Evolutionary conservation across 2,113 vertebrate species (phyloP), one percentile per base, ranked within the genome.

Genomic region (Zingel zingel): DNA sequence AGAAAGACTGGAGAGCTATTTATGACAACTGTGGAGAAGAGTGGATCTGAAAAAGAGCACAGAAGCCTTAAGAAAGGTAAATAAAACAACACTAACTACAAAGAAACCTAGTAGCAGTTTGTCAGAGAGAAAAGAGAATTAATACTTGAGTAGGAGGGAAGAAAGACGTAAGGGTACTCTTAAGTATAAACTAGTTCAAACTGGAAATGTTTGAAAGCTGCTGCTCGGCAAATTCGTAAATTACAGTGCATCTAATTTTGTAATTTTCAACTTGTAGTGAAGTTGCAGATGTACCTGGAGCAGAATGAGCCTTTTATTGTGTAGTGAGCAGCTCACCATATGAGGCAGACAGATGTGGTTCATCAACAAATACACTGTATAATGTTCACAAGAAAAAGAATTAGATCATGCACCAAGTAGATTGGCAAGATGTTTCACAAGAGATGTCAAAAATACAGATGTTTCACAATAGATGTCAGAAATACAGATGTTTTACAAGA

Each of bases 281-380:
- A 69, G 43, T 48, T 78, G 30, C 66, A 65, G 57, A 68, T 77
- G 62, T 68, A 77, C 43, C 67, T 72, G 25, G 14, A 76, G 53
- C 62, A 77, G 67, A 86, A 72, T 45, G 58, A 71, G 53, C 47
- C 19, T 36, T 74, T 83, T 62, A 69, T 67, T 58, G 43, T 77
- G 71, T 9, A 23, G 54, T 12, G 10, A 84, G 51, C 88, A 87
- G 85, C 65, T 85, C 70, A 63, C 27, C 7, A 6, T 47, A 59
- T 63, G 72, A 80, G 23, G 59, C 56, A 39, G 54, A 79, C 82
- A 88, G 81, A 90, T 88, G 86, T 77, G 57, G 36, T 74, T 82
- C 47, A 48, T 79, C 47, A 81, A 74, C 25, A 77, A 80, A 81
- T 67, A 6, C 12, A 27, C 27, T 27, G 27, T 27, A 43, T 11